A percentile compares a stretch with the other conserved stretches of the same genome.
Conservation (phyloP, 2,797 vertebrate species). For the Meda fulgida region DNA sequence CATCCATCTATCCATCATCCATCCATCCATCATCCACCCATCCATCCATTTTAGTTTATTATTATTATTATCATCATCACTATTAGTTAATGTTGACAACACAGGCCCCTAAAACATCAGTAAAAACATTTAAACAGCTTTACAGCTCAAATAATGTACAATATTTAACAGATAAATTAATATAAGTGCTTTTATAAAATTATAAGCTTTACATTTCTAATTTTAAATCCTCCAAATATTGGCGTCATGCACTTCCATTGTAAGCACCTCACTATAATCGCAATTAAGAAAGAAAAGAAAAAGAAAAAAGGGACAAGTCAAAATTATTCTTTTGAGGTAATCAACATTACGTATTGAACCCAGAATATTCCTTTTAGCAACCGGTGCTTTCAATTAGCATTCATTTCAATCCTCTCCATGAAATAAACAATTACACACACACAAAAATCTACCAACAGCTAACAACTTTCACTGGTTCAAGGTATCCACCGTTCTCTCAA, state of each 20-base stretch:
- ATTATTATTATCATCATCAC: too few species aligned
- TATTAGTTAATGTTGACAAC: neutral
- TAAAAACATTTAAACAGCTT: neutral
- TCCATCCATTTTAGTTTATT: neutral
- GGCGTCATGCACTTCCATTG: neutral
- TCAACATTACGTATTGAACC: neutral
- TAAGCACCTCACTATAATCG: neutral
- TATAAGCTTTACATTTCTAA: neutral
- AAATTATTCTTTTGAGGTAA: neutral
- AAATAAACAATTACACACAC: neutral
- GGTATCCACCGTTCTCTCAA: neutral
- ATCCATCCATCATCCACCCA: neutral
- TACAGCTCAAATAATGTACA: neutral
- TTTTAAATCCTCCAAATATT: neutral
- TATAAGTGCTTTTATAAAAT: neutral
- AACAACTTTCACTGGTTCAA: neutral
- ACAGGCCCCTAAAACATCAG: neutral
- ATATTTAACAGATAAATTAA: neutral
- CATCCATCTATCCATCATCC: neutral
- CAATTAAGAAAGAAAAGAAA: neutral
- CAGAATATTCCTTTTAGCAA: neutral
- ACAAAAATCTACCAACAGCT: neutral
- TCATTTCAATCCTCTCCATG: neutral
- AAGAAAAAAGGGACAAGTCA: neutral
- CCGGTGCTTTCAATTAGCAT: neutral